These are phyloP conservation scores for Artibeus lituratus DNA, from an alignment of 2,797 vertebrate genomes.

Conservation along the genomic window DNA sequence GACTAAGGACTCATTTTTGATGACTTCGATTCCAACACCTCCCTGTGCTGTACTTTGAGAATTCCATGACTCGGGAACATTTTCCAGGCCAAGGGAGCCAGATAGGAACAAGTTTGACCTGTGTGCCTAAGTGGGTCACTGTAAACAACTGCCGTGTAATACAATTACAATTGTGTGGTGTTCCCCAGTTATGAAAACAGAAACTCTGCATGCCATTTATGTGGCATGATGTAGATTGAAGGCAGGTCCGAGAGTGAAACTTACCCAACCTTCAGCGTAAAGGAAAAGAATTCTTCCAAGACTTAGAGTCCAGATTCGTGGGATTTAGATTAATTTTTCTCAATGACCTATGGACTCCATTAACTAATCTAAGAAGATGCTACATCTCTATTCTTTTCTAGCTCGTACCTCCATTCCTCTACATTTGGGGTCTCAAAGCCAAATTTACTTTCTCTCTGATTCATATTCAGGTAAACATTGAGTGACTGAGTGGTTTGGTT, in stretches of 20 bases:
- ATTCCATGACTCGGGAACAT: conserved; percentile 37
- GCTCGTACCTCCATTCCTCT: background rate
- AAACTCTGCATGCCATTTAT: conserved; percentile 55
- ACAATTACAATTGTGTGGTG: conserved; percentile 11
- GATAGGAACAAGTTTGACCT: conserved; percentile 67
- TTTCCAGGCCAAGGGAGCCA: background rate
- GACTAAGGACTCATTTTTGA: conserved; percentile 12
- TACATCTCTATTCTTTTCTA: background rate
- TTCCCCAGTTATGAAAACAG: conserved; percentile 71
- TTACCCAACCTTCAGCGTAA: background rate
- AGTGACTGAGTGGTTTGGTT: background rate
- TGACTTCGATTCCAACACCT: background rate
- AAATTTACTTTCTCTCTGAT: background rate
- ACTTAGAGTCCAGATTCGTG: background rate
- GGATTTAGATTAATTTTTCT: background rate
- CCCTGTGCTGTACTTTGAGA: background rate
- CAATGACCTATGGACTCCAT: background rate
- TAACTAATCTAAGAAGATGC: background rate
- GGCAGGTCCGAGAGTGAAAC: background rate
- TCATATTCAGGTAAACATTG: background rate
- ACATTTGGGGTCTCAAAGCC: background rate
- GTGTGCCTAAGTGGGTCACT: conserved; percentile 65
- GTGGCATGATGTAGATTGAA: background rate
- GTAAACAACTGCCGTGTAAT: conserved; percentile 19
- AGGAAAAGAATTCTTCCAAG: conserved; percentile 16